Base-by-base conservation (phyloP, 2,888 invertebrate species). In the Synergus japonicus region DNA sequence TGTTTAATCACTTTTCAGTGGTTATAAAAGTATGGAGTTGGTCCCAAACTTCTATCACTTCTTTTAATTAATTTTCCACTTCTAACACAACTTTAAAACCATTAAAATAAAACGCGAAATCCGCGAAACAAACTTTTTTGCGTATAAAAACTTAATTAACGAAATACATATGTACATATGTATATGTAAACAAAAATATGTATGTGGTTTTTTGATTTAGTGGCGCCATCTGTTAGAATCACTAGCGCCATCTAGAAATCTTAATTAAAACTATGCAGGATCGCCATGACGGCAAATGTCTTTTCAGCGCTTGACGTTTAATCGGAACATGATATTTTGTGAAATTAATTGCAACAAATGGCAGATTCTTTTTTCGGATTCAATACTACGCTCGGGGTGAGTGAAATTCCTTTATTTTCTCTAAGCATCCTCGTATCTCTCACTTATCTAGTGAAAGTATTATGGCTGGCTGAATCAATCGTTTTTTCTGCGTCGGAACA, bases 301-400 rank as follows among this genome's bases (percentile, higher is more conserved):
- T 87, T 87, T 86, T 83, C 86, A 90, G 86, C 86, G 89, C 90
- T 91, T 91, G 91, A 91, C 91, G 91, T 91, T 91, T 92, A 83
- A 84, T 89, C 88, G 85, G 90, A 92, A 90, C 90, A 92, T 92
- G 92, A 91, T 90, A 92, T 90, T 92, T 90, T 90, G 92, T 86
- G 89, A 82, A 90, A 88, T 86, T 90, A 86, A 88, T 89, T 89
- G 86, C 86, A 83, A 88, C 91, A 93, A 95, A 97, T 97, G 96
- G 96, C 96, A 95, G 95, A 97, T 95, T 95, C 96, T 93, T 97
- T 96, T 95, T 97, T 96, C 94, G 96, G 95, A 94, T 96, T 96
- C 94, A 95, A 96, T 94, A 94, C 96, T 92, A 93, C 95, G 93
- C 92, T 95, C 93, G 95, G 95, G 94, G 96, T 96, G 93, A 96